Base-by-base conservation (phyloP, 2,113 vertebrate species). In the Melanotaenia duboulayi region DNA sequence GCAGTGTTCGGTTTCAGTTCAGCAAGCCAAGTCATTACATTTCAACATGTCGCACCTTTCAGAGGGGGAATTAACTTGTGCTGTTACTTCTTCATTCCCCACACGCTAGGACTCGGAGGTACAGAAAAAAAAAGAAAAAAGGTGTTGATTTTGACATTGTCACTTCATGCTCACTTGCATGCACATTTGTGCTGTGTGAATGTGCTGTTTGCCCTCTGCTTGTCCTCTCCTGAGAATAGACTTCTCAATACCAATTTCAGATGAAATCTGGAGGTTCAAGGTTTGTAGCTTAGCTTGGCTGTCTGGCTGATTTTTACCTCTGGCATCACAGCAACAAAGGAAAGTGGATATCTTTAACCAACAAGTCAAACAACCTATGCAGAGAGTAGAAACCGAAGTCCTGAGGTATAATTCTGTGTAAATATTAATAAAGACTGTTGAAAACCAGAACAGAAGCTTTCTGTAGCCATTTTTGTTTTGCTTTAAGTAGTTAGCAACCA, bases 11-110 rank as follows among this genome's bases (percentile, higher is more conserved):
- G 91, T 89, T 90, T 90, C 92, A 90, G 92, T 80, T 93, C 92
- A 91, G 87, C 92, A 92, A 89, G 89, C 92, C 92, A 90, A 89
- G 92, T 93, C 92, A 93, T 93, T 92, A 90, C 92, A 89, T 93
- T 92, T 86, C 84, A 86, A 86, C 91, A 87, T 80, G 85, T 90
- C 78, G 80, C 88, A 91, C 90, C 91, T 91, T 91, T 91, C 81
- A 83, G 73, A 77, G 77, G 68, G 78, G 87, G 89, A 91, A 92
- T 91, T 92, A 90, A 83, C 87, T 60, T 66, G 57, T 58, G 73
- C 83, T 81, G 83, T 87, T 78, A 87, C 86, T 90, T 90, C 85
- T 84, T 89, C 83, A 89, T 91, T 91, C 89, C 81, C 66, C 65
- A 54, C 78, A 80, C 78, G 71, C 75, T n/a, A 74, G 55, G 48